Evolutionary conservation across 1,140 invertebrate genomes (phyloP).

Genomic region (Eriocheir sinensis): DNA sequence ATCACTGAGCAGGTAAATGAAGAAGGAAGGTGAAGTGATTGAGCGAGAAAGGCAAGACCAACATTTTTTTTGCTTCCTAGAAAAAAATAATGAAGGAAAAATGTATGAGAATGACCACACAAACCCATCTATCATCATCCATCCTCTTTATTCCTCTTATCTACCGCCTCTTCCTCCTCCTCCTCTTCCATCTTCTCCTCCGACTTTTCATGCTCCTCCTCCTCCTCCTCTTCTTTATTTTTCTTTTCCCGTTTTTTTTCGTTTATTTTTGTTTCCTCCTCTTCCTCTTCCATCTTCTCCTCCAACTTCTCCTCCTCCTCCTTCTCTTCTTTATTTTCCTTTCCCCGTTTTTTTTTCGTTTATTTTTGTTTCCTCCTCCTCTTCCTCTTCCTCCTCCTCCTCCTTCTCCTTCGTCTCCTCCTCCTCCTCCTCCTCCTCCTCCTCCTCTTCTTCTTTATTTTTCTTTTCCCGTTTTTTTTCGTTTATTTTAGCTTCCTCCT

Average conservation of each 20-base stretch:
- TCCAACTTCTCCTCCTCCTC: not conserved
- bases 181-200: not conserved
- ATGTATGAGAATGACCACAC: no score
- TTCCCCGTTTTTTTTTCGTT: not conserved
- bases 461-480: not conserved
- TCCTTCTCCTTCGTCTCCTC: not conserved
- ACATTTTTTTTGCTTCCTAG: no score
- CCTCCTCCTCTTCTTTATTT: not conserved
- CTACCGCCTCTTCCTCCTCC: not conserved
- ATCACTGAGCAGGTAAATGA: no score
- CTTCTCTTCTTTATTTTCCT: not conserved
- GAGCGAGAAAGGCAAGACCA: no score
- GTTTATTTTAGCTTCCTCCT: not conserved
- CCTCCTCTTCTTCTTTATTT: not conserved
- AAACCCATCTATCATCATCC: not conserved
- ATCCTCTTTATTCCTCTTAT: no score
- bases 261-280: not conserved
- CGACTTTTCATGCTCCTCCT: no score
- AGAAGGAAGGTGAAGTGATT: no score
- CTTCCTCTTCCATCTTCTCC: not conserved
- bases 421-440: not conserved
- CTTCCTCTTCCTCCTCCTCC: not conserved
- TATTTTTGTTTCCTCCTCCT: constrained; percentile 30
- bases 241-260: not conserved
- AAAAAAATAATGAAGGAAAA: no score